A percentile compares a stretch with the other conserved stretches of the same genome.
phyloP scores from a whole-genome alignment of 2,113 vertebrate genomes.

The Marmota monax region DNA sequence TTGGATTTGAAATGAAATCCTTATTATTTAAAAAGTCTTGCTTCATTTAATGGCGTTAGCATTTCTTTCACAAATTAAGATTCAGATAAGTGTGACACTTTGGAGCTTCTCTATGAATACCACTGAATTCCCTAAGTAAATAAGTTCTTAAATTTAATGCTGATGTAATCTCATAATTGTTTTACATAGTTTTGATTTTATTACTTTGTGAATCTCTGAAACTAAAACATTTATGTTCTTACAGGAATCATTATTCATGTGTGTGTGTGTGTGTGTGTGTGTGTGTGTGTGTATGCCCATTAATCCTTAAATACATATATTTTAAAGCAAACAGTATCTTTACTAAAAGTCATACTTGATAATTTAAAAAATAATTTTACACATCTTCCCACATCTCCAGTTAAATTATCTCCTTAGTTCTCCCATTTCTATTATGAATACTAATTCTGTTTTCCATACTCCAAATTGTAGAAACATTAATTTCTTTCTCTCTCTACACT shows the following conservation, averaged over 20 bases:
- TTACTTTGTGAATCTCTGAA: neutral
- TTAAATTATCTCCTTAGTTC: neutral
- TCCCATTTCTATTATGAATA: neutral
- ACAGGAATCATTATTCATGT: neutral
- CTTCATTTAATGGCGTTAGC: neutral
- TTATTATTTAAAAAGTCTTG: conserved; percentile 16
- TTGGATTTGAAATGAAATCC: neutral
- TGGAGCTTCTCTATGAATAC: neutral
- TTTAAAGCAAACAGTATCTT: neutral
- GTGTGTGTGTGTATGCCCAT: neutral
- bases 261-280: neutral
- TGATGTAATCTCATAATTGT: neutral
- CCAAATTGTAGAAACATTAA: neutral
- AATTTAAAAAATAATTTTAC: neutral
- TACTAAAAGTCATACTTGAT: neutral
- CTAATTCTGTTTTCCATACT: neutral
- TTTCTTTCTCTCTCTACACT: neutral
- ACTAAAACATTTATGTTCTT: neutral
- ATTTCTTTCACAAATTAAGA: conserved; percentile 46
- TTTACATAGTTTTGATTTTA: conserved; percentile 8
- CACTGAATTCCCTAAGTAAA: neutral
- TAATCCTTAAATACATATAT: neutral
- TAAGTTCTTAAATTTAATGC: neutral
- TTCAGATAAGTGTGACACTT: conserved; percentile 26
- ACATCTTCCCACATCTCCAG: neutral